Evolutionary conservation across 2,113 vertebrate species (phyloP).

Genomic region (Charina bottae): DNA sequence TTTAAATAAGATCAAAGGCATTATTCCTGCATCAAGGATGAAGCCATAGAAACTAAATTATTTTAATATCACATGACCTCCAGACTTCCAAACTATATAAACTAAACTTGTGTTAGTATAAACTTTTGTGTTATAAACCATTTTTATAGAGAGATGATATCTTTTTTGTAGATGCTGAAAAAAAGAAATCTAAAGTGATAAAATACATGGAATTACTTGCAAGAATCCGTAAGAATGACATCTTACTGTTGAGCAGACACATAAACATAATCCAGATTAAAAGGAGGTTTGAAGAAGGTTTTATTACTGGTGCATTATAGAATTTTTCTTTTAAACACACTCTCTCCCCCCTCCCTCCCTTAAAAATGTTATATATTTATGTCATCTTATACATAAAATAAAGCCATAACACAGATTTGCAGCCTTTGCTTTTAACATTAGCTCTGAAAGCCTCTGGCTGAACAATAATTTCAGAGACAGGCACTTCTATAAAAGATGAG

Average conservation of each 20-base stretch:
- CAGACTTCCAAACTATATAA: neutral
- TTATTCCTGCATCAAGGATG: neutral
- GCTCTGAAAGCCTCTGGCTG: neutral
- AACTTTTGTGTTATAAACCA: neutral
- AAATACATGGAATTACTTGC: neutral
- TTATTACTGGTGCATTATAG: constrained; percentile 10
- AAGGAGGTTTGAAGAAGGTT: constrained; percentile 5
- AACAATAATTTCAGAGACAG: constrained; percentile 9
- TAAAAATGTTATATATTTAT: constrained; percentile 31
- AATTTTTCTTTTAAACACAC: neutral
- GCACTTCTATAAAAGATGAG: constrained; percentile 25
- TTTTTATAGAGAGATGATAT: neutral
- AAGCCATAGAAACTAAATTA: neutral
- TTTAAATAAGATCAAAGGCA: neutral
- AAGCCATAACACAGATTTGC: neutral
- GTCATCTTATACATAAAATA: constrained; percentile 20
- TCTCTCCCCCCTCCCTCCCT: neutral
- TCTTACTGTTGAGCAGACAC: neutral
- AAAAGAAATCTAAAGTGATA: neutral
- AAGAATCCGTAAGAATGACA: neutral
- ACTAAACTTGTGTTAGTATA: neutral
- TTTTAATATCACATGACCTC: too few species aligned
- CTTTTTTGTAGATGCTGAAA: neutral
- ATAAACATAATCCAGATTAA: neutral
- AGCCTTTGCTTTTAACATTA: constrained; percentile 1